Conservation (phyloP, 2,888 invertebrate genomes). For the Gymnoscelis rufifasciata region DNA sequence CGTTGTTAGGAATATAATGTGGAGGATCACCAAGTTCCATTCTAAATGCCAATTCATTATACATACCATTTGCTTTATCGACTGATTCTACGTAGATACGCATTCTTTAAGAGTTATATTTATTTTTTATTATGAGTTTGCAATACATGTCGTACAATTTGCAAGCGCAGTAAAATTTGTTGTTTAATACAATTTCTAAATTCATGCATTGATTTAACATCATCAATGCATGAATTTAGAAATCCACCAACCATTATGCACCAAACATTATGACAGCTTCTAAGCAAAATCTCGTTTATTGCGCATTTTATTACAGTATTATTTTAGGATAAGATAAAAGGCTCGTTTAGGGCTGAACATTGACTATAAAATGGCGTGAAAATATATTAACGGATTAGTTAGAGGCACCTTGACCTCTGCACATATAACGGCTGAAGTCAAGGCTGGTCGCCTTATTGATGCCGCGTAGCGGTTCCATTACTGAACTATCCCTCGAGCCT, state of each 20-base stretch:
- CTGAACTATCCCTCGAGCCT: slow-evolving; percentile 36
- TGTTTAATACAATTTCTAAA: neutral
- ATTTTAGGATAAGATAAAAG: slow-evolving; percentile 43
- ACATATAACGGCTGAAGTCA: slow-evolving; percentile 48
- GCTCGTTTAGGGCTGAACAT: slow-evolving; percentile 39
- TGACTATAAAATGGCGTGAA: slow-evolving; percentile 58
- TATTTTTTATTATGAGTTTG: neutral
- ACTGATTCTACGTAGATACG: neutral
- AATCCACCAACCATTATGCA: too few relatives aligned
- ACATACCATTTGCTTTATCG: neutral
- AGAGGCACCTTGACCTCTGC: slow-evolving; percentile 59
- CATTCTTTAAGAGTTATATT: neutral
- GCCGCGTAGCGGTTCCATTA: slow-evolving; percentile 44
- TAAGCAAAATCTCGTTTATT: slow-evolving; percentile 37
- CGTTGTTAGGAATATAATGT: slow-evolving; percentile 43
- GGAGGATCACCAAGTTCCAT: slow-evolving; percentile 40
- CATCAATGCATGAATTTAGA: too few relatives aligned
- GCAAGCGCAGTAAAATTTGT: too few relatives aligned
- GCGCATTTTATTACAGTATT: slow-evolving; percentile 40
- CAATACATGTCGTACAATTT: too few relatives aligned
- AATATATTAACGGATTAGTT: slow-evolving; percentile 57
- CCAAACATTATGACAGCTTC: slow-evolving; percentile 15
- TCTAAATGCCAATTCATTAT: slow-evolving; percentile 9
- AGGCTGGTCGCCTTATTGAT: slow-evolving; percentile 48
- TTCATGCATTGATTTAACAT: neutral